Base-by-base conservation (phyloP, 2,113 vertebrate genomes). In the Cottus gobio region DNA sequence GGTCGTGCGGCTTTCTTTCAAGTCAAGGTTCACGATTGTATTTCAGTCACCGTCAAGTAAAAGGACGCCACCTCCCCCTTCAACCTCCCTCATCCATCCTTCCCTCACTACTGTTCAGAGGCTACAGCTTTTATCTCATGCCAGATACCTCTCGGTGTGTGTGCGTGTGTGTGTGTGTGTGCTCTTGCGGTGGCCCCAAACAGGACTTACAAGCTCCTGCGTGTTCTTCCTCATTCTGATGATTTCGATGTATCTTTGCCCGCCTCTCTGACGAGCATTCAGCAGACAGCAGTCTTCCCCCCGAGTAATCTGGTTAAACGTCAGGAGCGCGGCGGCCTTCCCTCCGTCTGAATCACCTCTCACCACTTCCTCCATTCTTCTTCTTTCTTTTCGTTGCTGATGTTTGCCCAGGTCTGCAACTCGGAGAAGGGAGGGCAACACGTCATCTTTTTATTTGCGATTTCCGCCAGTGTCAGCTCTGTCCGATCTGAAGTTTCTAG, bases 21-120 rank as follows among this genome's bases (percentile, higher is more conserved):
- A 61, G 34, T 80, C 83, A 46, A 79, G 78, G 81, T 89, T 86
- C 80, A 84, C 91, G 76, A 90, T 85, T 91, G 67, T 84, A 89
- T 91, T 87, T 89, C 73, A 80, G 39, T 30, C 12, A 7, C 22
- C n/a, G 31, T 81, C 68, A 80, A 82, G 74, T 52, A 80, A 87
- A 48, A 85, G 74, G 73, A 90, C 83, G 82, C 75, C 71, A 34
- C 58, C 34, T 36, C 26, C 72, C 76, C 62, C 37, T 61, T 37
- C 3, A n/a, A n/a, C n/a, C 13, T 52, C 15, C 54, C 39, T 42
- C 39, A 44, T 72, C 28, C 24, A 57, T 71, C 10, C 70, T 12
- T 77, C 54, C 65, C 20, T 62, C 50, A 39, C 42, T 28, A 37
- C 70, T 75, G 56, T 79, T 80, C 44, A 77, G 78, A 75, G 65